Conservation (phyloP, 2,797 vertebrate species). For the Todus mexicanus region DNA sequence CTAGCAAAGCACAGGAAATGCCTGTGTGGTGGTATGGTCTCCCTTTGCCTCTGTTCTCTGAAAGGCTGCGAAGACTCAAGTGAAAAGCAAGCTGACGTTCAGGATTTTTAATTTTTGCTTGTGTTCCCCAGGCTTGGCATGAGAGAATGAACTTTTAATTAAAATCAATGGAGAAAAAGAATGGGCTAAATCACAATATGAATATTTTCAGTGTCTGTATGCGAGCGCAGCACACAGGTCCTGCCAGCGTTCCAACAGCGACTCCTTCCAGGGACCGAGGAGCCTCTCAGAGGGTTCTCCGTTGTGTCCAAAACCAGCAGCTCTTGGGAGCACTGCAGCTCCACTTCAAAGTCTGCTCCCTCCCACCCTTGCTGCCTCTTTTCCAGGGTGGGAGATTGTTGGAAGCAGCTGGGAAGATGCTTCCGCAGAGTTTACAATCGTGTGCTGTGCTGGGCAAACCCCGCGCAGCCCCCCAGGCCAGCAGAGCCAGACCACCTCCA, state of each 20-base stretch:
- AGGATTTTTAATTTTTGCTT: slow-evolving; percentile 40
- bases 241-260: not conserved
- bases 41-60: not conserved
- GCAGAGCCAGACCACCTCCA: not conserved
- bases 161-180: slow-evolving; percentile 72
- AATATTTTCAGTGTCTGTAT: slow-evolving; percentile 17
- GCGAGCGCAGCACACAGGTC: not conserved
- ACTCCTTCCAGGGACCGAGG: not conserved
- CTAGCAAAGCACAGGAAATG: slow-evolving; percentile 16
- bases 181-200: slow-evolving; percentile 44
- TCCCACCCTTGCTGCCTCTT: rapidly evolving
- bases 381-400: not conserved
- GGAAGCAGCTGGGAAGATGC: not conserved
- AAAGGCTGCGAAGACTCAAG: slow-evolving; percentile 13
- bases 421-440: rapidly evolving
- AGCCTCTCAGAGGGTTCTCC: not conserved
- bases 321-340: not conserved
- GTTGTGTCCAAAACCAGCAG: not conserved
- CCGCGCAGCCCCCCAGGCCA: not conserved
- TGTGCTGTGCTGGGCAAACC: not conserved
- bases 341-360: not conserved
- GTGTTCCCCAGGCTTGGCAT: slow-evolving; percentile 52
- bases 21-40: not conserved
- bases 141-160: slow-evolving; percentile 69
- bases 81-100: slow-evolving; percentile 7